Conservation (phyloP, 2,797 vertebrate genomes). For the Alauda arvensis region DNA sequence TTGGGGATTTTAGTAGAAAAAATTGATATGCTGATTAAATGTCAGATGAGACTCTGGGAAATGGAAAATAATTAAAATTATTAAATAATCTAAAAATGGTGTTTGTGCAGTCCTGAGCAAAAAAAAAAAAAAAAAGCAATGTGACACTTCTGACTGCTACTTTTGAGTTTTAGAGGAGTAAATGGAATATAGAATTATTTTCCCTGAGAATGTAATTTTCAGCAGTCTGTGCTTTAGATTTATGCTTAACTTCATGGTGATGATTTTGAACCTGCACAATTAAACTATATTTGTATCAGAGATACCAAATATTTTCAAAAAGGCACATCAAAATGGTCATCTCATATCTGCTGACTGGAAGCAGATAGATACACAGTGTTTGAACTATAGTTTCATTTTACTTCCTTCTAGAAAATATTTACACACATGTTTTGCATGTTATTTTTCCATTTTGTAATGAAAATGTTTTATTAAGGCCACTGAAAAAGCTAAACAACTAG, state of each 20-base stretch:
- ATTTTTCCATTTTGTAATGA: background rate
- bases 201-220: background rate
- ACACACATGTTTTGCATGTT: background rate
- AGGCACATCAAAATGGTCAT: background rate
- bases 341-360: background rate
- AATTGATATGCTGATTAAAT: background rate
- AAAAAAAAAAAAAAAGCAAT: background rate
- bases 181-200: background rate
- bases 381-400: background rate
- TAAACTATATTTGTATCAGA: background rate
- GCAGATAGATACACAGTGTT: background rate
- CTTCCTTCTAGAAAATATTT: background rate
- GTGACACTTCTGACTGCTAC: background rate
- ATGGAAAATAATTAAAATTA: background rate
- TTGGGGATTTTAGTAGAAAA: background rate
- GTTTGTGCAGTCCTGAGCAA: fast-evolving
- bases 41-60: background rate
- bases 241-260: background rate
- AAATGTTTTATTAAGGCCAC: background rate
- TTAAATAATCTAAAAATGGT: background rate
- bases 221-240: background rate
- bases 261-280: background rate
- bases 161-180: background rate
- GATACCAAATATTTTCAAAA: background rate
- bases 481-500: background rate